Conservation (phyloP, 2,888 invertebrate genomes). For the Conistra vaccinii region DNA sequence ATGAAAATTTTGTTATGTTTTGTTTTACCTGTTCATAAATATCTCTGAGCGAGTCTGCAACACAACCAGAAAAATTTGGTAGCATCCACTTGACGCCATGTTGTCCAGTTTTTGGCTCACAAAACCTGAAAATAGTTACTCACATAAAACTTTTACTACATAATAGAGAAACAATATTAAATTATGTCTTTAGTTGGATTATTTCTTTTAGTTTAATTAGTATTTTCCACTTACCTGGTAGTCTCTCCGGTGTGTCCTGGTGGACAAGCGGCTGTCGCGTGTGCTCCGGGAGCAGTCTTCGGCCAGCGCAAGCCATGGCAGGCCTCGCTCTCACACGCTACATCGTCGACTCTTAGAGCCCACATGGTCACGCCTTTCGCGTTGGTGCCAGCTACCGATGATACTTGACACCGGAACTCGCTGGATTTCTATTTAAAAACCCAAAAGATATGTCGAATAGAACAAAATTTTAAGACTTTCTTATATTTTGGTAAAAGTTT, state of each 20-base stretch:
- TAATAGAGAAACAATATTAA: too few species aligned
- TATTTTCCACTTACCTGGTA: too few species aligned
- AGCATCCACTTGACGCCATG: constrained; percentile 93
- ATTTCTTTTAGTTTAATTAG: too few species aligned
- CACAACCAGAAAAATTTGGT: constrained; percentile 94
- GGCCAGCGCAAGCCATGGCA: too few species aligned
- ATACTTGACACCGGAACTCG: constrained; percentile 94
- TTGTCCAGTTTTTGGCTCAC: constrained; percentile 85
- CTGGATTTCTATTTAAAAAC: constrained; percentile 92
- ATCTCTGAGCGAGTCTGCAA: constrained; percentile 91
- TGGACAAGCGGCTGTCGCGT: too few species aligned
- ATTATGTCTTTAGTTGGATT: too few species aligned
- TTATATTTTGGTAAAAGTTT: background rate
- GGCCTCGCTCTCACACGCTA: too few species aligned
- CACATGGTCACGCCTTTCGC: constrained; percentile 87
- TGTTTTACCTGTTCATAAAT: constrained; percentile 91
- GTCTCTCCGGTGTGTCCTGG: too few species aligned
- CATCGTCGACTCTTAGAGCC: too few species aligned
- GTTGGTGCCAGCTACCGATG: constrained; percentile 87
- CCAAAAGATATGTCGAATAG: background rate
- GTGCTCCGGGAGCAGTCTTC: too few species aligned
- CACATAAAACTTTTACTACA: background rate
- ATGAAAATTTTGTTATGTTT: background rate
- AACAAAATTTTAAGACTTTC: background rate
- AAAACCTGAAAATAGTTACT: constrained; percentile 77